Base-by-base conservation (phyloP, 2,888 invertebrate genomes). In the Acrobasis consociella region DNA sequence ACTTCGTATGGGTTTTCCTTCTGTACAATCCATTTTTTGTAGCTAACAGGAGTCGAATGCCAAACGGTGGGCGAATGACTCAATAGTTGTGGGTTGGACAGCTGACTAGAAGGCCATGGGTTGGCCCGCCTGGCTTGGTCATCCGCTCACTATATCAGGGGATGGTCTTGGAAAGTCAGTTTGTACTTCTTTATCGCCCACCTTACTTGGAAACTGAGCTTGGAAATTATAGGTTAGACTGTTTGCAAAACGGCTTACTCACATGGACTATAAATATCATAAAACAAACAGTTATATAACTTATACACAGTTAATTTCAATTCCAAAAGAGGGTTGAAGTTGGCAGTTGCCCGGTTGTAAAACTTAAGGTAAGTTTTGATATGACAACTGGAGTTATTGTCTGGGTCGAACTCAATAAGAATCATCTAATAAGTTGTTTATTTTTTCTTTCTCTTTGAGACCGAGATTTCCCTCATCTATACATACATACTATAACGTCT, bases 31-130 rank as follows among this genome's bases (percentile, higher is more conserved):
- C 17, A 16, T 56, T 13, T 17, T 56, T 56, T 56, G 22, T 16
- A 11, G 13, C 55, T 39, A 55, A 56, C 73, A 77, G 73, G 76
- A 80, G 78, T 71, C 71, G 70, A 71, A 65, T 62, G 71, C 61
- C 67, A 74, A 73, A 68, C 63, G 67, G 89, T 88, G 85, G 89
- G 89, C 81, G 86, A 75, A 69, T 89, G 89, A 90, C 75, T 90
- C 90, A 90, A 82, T 76, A 70, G 64, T 69, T 64, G 90, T 89
- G 85, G 89, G 89, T 75, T 86, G 80, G 73, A 75, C 76, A 79
- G 76, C 75, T 78, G 77, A 78, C 72, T 68, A 70, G 83, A 88
- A 91, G 91, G 89, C 76, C 81, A 71, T 59, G 56, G 56, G 17
- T 16, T 11, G 42, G 42, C n/a, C n/a, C n/a, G 63, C 56, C 62